Evolutionary conservation across 1,140 invertebrate genomes (phyloP).

Genomic region (Orchesella cincta): DNA sequence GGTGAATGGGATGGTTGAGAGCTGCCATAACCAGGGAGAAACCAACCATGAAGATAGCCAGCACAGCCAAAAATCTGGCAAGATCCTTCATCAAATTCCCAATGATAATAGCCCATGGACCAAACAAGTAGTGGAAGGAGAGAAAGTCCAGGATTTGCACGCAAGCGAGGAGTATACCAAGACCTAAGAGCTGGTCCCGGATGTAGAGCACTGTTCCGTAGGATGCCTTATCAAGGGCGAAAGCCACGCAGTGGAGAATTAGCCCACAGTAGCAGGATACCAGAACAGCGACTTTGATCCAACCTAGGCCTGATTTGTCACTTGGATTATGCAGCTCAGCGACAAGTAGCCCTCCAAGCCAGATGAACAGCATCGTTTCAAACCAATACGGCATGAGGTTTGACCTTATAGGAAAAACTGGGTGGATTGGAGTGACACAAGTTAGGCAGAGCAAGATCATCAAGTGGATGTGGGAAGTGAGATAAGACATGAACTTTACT

Average conservation of each 20-base stretch:
- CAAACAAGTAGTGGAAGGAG: constrained; percentile 97
- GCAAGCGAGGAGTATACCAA: constrained; percentile 90
- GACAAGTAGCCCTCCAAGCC: constrained; percentile 90
- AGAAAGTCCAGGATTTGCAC: constrained; percentile 94
- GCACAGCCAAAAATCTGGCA: constrained; percentile 90
- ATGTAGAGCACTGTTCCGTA: constrained; percentile 79
- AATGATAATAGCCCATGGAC: constrained; percentile 94
- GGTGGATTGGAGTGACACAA: constrained; percentile 82
- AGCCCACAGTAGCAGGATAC: constrained; percentile 88
- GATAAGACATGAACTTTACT: constrained; percentile 98
- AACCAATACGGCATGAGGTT: constrained; percentile 73
- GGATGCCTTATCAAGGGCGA: constrained; percentile 68
- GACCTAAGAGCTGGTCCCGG: constrained; percentile 92
- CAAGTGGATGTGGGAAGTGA: constrained; percentile 95
- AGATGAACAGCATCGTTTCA: constrained; percentile 92
- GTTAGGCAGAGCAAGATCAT: constrained; percentile 87
- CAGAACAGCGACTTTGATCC: constrained; percentile 85
- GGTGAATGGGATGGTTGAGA: constrained; percentile 82
- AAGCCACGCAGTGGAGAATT: constrained; percentile 80
- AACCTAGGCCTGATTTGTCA: constrained; percentile 89
- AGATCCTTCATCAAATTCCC: constrained; percentile 87
- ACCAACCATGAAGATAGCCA: constrained; percentile 96
- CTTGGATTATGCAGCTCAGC: constrained; percentile 95
- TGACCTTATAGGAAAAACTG: constrained; percentile 65
- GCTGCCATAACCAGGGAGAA: constrained; percentile 88